Evolutionary conservation across 2,113 vertebrate species (phyloP).

Genomic region (Myodes glareolus): DNA sequence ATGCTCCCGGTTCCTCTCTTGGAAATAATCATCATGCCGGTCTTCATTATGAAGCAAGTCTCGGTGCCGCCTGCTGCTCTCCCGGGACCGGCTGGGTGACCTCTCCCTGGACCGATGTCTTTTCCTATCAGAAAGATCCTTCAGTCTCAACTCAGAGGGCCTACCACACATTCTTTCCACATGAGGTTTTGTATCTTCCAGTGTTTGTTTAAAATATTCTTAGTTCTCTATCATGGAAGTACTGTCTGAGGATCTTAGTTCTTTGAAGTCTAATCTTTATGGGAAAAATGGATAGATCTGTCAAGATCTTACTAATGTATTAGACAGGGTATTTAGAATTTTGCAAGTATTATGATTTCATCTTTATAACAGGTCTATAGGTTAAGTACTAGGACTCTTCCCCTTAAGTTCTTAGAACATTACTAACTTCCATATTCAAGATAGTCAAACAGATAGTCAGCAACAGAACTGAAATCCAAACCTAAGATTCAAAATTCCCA

Average conservation of each 20-base stretch:
- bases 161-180: neutral
- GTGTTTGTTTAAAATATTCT: neutral
- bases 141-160: accelerated
- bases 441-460: neutral
- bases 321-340: neutral
- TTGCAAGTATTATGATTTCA: neutral
- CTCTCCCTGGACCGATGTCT: slow-evolving; percentile 90
- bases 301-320: neutral
- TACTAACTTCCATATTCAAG: neutral
- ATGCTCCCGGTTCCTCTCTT: slow-evolving; percentile 88
- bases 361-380: neutral
- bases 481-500: neutral
- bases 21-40: slow-evolving; percentile 91
- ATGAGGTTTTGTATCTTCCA: neutral
- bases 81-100: slow-evolving; percentile 89
- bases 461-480: neutral
- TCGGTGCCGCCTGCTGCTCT: slow-evolving; percentile 90
- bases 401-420: neutral
- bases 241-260: neutral
- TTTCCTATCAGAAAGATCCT: slow-evolving; percentile 82
- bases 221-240: no score
- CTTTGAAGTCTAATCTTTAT: neutral
- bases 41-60: slow-evolving; percentile 88
- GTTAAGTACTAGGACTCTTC: neutral
- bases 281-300: neutral